Conservation (phyloP, 2,113 vertebrate genomes). For the Pseudorectes ferrugineus region DNA sequence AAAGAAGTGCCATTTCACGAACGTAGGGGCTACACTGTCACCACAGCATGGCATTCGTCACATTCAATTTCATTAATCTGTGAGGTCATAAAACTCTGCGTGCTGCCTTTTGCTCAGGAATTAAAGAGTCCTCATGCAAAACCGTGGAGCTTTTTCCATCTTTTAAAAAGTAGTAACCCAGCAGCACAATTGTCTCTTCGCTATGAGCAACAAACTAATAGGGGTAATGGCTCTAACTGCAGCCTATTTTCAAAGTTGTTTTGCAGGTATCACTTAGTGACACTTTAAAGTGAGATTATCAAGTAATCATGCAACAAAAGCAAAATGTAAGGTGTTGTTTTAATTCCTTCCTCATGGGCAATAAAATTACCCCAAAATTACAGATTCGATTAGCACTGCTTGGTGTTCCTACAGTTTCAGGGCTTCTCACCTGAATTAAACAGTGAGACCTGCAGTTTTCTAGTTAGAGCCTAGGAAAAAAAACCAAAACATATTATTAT, state of each 20-base stretch:
- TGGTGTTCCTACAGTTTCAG: not conserved
- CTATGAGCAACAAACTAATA: not conserved
- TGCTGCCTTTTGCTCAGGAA: not conserved
- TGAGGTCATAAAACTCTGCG: not conserved
- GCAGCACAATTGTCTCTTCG: not conserved
- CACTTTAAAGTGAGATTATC: not conserved
- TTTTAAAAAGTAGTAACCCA: not conserved
- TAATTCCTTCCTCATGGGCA: not conserved
- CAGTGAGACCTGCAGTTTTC: not conserved
- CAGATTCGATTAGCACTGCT: not conserved
- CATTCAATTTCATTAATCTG: slow-evolving; percentile 29
- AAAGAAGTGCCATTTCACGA: slow-evolving; percentile 7
- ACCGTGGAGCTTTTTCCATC: not conserved
- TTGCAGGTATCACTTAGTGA: not conserved
- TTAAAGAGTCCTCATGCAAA: not conserved
- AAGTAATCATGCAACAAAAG: not conserved
- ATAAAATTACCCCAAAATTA: not conserved
- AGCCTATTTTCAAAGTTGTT: not conserved
- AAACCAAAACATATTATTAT: not conserved
- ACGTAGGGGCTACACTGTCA: not conserved
- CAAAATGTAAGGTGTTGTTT: not conserved
- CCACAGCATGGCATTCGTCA: not conserved
- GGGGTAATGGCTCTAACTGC: not conserved
- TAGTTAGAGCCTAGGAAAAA: not conserved
- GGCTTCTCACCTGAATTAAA: not conserved